Evolutionary conservation across 2,797 vertebrate species (phyloP).

Genomic region (Merluccius polli): DNA sequence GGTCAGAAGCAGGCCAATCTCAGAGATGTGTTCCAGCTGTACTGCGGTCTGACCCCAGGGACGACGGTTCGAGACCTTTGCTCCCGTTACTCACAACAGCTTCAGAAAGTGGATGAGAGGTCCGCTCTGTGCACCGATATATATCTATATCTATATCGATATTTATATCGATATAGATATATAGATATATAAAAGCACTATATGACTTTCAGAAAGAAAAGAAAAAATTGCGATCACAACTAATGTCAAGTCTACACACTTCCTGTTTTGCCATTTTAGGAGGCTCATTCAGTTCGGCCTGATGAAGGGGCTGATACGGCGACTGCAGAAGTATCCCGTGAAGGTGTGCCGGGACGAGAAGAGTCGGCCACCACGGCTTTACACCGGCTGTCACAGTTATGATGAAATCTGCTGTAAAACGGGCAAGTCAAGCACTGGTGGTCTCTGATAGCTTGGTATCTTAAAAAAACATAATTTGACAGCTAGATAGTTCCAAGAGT

Average conservation of each 20-base stretch:
- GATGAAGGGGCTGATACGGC: slow-evolving; percentile 91
- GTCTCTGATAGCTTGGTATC: background rate
- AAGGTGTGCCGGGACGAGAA: slow-evolving; percentile 84
- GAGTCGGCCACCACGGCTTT: slow-evolving; percentile 86
- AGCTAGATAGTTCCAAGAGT: background rate
- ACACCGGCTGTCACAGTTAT: slow-evolving; percentile 94
- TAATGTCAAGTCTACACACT: background rate
- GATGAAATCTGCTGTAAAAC: slow-evolving; percentile 99
- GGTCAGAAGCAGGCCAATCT: slow-evolving; percentile 89
- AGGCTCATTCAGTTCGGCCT: slow-evolving; percentile 95
- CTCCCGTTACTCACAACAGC: slow-evolving; percentile 89
- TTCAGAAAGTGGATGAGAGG: slow-evolving; percentile 94
- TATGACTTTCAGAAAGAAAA: background rate
- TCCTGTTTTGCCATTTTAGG: slow-evolving; percentile 60
- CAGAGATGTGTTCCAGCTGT: slow-evolving; percentile 94
- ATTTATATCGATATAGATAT: no score
- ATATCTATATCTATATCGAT: no score
- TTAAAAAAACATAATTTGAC: background rate
- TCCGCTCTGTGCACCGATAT: slow-evolving; percentile 40
- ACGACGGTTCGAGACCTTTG: slow-evolving; percentile 96
- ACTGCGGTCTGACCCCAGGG: slow-evolving; percentile 94
- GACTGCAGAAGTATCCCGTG: slow-evolving; percentile 95
- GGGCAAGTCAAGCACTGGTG: slow-evolving; percentile 64
- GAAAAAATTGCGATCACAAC: background rate
- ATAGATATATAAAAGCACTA: background rate